These are phyloP conservation scores for Saguinus imperator DNA, from an alignment of 2,113 vertebrate genomes.

Conservation along the genomic window DNA sequence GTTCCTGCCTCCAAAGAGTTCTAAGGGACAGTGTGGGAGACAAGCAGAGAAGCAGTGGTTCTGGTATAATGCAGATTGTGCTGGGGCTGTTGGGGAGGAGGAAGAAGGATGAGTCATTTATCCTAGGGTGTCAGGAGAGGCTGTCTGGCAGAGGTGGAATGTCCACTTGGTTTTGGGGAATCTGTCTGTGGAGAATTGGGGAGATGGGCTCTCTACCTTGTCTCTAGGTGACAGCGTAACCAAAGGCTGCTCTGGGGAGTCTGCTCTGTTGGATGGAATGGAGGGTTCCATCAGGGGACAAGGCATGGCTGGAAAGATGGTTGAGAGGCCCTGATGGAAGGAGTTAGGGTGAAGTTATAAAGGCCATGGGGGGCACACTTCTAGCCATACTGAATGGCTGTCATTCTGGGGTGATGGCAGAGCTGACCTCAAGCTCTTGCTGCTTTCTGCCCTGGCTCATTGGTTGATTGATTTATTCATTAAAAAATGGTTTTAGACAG, in stretches of 20 bases:
- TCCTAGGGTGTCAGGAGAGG: not conserved
- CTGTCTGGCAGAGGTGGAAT: not conserved
- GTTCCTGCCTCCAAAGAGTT: not conserved
- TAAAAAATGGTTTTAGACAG: not conserved
- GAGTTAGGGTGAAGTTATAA: not conserved
- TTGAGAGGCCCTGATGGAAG: not conserved
- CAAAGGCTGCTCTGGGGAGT: not conserved
- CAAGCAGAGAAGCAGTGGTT: not conserved
- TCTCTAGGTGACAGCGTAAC: not conserved
- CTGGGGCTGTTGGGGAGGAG: too few species aligned
- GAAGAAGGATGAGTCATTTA: not conserved
- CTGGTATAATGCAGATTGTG: not conserved
- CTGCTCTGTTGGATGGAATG: not conserved
- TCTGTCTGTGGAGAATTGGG: not conserved
- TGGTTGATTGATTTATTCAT: not conserved
- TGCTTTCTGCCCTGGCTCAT: not conserved
- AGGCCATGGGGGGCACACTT: not conserved
- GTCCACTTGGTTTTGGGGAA: not conserved
- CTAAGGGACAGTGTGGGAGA: rapidly evolving
- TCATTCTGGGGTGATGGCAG: not conserved
- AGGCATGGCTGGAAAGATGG: not conserved
- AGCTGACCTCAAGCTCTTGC: not conserved
- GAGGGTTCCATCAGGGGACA: not conserved
- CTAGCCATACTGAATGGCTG: not conserved
- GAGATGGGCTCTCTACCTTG: not conserved